These are phyloP conservation scores for Calyptomena viridis DNA, from an alignment of 2,113 vertebrate species.

Conservation along the genomic window DNA sequence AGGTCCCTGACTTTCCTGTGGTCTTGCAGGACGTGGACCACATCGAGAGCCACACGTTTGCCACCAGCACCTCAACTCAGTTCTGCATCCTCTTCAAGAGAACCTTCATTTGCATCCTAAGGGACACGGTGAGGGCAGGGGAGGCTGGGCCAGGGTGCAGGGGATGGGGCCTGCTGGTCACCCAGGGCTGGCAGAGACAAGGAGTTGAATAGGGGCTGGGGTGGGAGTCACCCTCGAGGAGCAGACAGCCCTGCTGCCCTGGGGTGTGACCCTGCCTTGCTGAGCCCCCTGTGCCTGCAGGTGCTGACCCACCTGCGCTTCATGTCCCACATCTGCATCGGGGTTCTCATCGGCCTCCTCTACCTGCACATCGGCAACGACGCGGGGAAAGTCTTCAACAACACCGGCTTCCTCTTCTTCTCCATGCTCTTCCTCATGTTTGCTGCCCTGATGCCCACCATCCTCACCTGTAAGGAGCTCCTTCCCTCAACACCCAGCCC, in stretches of 20 bases:
- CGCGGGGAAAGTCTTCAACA: conserved; percentile 98
- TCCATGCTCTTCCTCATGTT: conserved; percentile 99
- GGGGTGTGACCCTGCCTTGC: neutral
- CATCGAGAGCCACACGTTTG: conserved; percentile 94
- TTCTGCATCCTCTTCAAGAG: conserved; percentile 98
- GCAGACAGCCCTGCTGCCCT: neutral
- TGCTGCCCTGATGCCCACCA: conserved; percentile 94
- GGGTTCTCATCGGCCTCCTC: conserved; percentile 93
- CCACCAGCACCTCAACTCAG: conserved; percentile 92
- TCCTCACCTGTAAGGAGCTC: conserved; percentile 91
- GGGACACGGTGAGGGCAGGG: conserved; percentile 85
- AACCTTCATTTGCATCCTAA: conserved; percentile 91
- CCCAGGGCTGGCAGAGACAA: neutral
- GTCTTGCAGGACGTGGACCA: conserved; percentile 80
- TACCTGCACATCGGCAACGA: conserved; percentile 97
- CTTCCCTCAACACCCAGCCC: neutral
- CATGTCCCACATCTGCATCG: conserved; percentile 91
- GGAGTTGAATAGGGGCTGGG: neutral
- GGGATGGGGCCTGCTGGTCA: neutral
- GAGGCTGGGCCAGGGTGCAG: neutral
- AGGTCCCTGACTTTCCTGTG: neutral
- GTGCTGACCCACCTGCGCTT: conserved; percentile 95
- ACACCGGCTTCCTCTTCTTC: conserved; percentile 98
- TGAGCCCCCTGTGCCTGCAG: conserved; percentile 60
- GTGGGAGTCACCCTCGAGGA: neutral